Conservation (phyloP, 2,888 invertebrate genomes). For the Dendrolimus pini region DNA sequence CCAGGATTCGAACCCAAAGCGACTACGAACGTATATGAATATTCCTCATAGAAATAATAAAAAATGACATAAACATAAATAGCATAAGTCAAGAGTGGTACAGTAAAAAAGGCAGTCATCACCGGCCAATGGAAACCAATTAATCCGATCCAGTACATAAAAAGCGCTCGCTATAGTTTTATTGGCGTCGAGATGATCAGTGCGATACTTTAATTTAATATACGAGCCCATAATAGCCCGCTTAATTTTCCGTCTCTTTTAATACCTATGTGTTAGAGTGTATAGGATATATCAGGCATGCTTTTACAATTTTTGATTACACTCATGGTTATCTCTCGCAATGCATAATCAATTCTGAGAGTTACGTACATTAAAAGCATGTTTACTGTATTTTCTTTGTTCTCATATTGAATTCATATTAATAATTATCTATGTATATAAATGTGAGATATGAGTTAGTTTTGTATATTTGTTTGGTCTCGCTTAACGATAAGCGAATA, state of each 20-base stretch:
- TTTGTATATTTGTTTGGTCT: no score
- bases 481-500: no score
- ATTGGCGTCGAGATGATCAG: conserved; percentile 46
- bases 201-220: conserved; percentile 51
- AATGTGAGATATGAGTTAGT: no score
- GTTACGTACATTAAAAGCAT: neutral
- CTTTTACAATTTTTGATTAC: conserved; percentile 17
- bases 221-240: conserved; percentile 32
- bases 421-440: no score
- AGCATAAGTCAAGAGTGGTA: no score
- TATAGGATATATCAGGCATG: conserved; percentile 13
- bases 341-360: neutral
- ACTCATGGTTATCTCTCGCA: conserved; percentile 7
- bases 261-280: conserved; percentile 17
- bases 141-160: conserved; percentile 47
- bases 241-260: conserved; percentile 23
- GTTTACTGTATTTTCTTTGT: no score
- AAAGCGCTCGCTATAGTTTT: conserved; percentile 40
- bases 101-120: neutral
- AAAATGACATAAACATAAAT: no score
- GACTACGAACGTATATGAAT: no score
- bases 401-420: no score
- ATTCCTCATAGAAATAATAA: no score
- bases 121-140: conserved; percentile 53
- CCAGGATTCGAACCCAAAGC: no score